Evolutionary conservation across 2,888 invertebrate species (phyloP), one percentile per base, ranked within the genome.

Genomic region (Chesias legatella): DNA sequence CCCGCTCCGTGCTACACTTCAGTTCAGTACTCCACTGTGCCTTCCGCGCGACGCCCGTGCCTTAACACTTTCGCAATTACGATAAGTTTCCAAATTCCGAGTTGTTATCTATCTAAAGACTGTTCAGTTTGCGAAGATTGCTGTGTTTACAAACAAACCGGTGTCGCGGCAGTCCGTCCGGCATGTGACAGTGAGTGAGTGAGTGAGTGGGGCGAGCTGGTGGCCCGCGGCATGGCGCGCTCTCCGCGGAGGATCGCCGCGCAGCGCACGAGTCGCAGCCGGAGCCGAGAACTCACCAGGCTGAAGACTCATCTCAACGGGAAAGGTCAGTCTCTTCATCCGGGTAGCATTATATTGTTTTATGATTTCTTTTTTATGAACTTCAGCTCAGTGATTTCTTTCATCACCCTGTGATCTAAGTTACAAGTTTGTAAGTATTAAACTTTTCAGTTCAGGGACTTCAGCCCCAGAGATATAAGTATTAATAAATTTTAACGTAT

Each of bases 161-260:
- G 11, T 31, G 26, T 26, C 34, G 13, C 13, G 13, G 13, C 3
- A 3, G 24, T 20, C 7, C 30, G 11, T 20, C 7, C 30, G 11
- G 43, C 33, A 46, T 57, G 53, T 47, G 54, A 34, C 26, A 26
- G 33, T 27, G 51, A 41, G n/a, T n/a, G n/a, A 29, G 27, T 45
- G 29, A 36, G 33, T 27, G 43, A 24, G 20, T 23, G 31, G 28
- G 21, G 37, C 23, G 42, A 34, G n/a, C 35, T 34, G 27, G 22
- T 6, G 35, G 43, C 39, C 43, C 49, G 48, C 30, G 58, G 31
- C 43, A 85, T 88, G 88, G 84, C 85, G 50, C 79, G 86, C 20
- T 86, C 88, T 10, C 85, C 86, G 48, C 67, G 84, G 40, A 66
- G 82, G 63, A 70, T 81, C 31, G 60, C 80, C 6, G 75, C 78